A percentile compares a stretch with the other conserved stretches of the same genome.
Evolutionary conservation across 2,113 vertebrate species (phyloP).

Genomic region (Balaeniceps rex): DNA sequence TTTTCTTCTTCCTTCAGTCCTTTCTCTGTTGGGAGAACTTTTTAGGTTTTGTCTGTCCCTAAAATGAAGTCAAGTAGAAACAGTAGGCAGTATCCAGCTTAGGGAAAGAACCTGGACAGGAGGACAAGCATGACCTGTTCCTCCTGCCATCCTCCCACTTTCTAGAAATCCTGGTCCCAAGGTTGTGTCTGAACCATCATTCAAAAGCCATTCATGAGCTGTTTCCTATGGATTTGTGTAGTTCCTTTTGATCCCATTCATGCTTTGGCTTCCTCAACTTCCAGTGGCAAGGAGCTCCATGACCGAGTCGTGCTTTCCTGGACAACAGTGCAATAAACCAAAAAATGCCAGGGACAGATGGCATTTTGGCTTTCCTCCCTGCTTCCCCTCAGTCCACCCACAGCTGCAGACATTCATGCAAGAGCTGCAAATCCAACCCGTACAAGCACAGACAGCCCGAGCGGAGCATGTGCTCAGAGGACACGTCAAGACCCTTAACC

Average conservation of each 20-base stretch:
- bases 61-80: neutral
- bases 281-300: neutral
- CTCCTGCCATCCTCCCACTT: neutral
- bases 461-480: neutral
- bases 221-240: neutral
- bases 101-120: neutral
- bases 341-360: neutral
- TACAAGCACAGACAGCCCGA: neutral
- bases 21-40: neutral
- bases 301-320: neutral
- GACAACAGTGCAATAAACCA: neutral
- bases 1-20: neutral
- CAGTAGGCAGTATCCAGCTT: neutral
- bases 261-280: neutral
- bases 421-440: neutral
- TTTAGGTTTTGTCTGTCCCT: neutral
- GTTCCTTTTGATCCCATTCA: neutral
- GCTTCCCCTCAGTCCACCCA: neutral
- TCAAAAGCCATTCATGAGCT: neutral
- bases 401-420: neutral
- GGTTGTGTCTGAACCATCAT: neutral
- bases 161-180: neutral
- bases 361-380: neutral
- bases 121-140: neutral
- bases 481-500: neutral